phyloP scores from a whole-genome alignment of 1,140 invertebrate species.

The Procambarus clarkii region DNA sequence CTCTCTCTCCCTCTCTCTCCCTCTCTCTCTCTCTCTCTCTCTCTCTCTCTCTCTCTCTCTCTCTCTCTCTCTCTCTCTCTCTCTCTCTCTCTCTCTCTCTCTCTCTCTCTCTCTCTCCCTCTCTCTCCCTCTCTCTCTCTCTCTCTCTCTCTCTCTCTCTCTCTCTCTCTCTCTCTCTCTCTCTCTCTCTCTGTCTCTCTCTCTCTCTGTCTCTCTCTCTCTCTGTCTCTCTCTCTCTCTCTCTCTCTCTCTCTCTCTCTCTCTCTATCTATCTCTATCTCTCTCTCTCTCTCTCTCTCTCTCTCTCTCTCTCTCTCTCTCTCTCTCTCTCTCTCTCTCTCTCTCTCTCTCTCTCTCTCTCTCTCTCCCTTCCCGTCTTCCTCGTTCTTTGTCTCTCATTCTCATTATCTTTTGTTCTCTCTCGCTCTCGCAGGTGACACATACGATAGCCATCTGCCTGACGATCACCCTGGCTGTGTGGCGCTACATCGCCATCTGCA shows the following conservation, averaged over 20 bases:
- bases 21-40: neutral
- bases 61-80: neutral
- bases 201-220: neutral
- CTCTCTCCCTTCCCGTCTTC: neutral
- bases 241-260: neutral
- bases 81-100: neutral
- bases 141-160: neutral
- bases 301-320: constrained; percentile 2
- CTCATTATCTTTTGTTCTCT: neutral
- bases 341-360: constrained; percentile 14
- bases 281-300: neutral
- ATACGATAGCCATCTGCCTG: constrained; percentile 91
- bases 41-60: neutral
- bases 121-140: neutral
- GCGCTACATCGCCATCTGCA: constrained; percentile 83
- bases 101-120: constrained; percentile 3
- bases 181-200: neutral
- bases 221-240: neutral
- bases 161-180: neutral
- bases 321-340: constrained; percentile 8
- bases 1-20: neutral
- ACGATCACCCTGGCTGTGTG: constrained; percentile 89
- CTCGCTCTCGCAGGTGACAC: constrained; percentile 78
- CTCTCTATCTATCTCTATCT: no score
- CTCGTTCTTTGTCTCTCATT: neutral